phyloP scores from a whole-genome alignment of 2,113 vertebrate species.

The Tragulus kanchil region DNA sequence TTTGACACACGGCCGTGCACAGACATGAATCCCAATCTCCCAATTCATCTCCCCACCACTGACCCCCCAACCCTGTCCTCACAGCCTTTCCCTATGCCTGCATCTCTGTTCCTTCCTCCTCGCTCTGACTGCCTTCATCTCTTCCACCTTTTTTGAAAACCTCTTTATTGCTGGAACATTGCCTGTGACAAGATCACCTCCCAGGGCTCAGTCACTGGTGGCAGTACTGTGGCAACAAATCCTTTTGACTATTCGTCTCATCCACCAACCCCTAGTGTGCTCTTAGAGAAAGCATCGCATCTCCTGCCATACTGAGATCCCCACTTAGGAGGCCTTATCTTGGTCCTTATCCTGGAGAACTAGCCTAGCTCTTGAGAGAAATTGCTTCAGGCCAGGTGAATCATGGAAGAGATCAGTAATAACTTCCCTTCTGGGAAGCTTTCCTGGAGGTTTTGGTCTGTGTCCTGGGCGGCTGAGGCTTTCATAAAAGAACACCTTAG shows the following conservation, averaged over 20 bases:
- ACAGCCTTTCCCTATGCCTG: background rate
- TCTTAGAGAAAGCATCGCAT: background rate
- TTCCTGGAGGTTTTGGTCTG: background rate
- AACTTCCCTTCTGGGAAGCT: background rate
- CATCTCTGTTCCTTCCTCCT: background rate
- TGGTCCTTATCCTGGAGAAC: background rate
- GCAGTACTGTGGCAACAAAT: background rate
- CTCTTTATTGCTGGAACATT: background rate
- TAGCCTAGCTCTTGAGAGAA: background rate
- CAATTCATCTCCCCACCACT: background rate
- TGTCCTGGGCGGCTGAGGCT: background rate
- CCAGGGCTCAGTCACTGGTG: background rate
- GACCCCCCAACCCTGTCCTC: background rate
- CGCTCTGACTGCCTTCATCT: background rate
- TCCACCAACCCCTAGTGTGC: background rate
- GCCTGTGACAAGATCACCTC: background rate
- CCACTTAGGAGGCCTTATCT: background rate
- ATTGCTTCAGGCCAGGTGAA: background rate
- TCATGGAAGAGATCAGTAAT: background rate
- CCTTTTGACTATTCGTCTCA: background rate
- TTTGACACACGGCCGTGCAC: background rate
- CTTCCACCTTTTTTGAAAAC: background rate
- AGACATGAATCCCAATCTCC: background rate
- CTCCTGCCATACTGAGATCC: background rate
- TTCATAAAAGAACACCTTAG: background rate